Conservation (phyloP, 2,888 invertebrate species). For the Bombylius major region DNA sequence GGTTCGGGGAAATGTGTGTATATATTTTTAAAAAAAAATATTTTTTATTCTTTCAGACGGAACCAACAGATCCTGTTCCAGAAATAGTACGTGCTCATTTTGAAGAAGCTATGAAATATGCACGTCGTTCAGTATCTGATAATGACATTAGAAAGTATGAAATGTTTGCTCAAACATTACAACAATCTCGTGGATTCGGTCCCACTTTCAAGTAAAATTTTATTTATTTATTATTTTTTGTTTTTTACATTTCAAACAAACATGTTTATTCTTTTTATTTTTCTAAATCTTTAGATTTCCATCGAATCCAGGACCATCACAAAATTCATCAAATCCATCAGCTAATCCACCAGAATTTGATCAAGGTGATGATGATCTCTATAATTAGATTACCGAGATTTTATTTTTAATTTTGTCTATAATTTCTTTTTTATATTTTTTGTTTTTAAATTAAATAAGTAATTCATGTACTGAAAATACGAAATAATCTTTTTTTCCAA, state of each 20-base stretch:
- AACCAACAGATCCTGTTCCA: constrained; percentile 96
- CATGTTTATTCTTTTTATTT: neutral
- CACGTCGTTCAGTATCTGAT: constrained; percentile 94
- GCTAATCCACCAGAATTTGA: constrained; percentile 55
- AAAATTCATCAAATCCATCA: constrained; percentile 46
- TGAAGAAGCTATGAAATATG: constrained; percentile 98
- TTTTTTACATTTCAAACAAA: neutral
- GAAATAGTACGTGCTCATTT: constrained; percentile 96
- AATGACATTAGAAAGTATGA: constrained; percentile 99
- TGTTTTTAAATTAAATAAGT: too few relatives aligned
- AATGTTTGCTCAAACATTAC: constrained; percentile 99
- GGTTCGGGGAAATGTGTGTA: neutral
- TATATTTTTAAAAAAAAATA: constrained; percentile 11
- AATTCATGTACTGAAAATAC: too few relatives aligned
- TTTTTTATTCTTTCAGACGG: constrained; percentile 46
- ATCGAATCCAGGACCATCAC: constrained; percentile 39
- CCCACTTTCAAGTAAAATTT: constrained; percentile 71
- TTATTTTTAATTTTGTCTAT: too few relatives aligned
- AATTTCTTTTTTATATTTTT: too few relatives aligned
- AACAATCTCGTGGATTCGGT: constrained; percentile 97
- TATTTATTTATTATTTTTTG: neutral
- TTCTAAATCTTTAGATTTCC: constrained; percentile 27
- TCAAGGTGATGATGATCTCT: constrained; percentile 92
- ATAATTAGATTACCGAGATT: constrained; percentile 57
- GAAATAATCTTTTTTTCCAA: too few relatives aligned